phyloP scores from a whole-genome alignment of 1,140 invertebrate species.

The Cherax quadricarinatus region DNA sequence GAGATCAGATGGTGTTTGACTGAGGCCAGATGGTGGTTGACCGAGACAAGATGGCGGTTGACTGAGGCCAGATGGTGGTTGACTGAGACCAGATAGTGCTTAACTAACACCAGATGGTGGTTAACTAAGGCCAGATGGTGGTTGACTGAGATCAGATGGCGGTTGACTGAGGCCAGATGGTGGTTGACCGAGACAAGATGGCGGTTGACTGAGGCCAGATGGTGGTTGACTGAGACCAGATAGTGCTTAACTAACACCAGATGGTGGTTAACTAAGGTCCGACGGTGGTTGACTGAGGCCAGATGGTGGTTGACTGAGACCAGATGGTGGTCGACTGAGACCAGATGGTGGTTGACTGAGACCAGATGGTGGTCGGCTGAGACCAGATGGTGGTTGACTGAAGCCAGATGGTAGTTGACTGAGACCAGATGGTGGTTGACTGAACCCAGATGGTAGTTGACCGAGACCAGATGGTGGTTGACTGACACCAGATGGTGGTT shows the following conservation, averaged over 20 bases:
- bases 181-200: too few relatives aligned
- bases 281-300: background rate
- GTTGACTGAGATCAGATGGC: background rate
- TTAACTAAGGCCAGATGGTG: background rate
- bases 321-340: background rate
- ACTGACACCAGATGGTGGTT: conserved; percentile 2
- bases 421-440: too few relatives aligned
- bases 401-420: conserved; percentile 20
- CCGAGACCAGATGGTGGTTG: background rate
- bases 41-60: background rate
- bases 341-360: background rate
- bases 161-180: too few relatives aligned
- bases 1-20: background rate
- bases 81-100: background rate
- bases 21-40: background rate
- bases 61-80: conserved; percentile 15
- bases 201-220: too few relatives aligned
- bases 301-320: background rate
- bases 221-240: too few relatives aligned
- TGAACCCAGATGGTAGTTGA: conserved; percentile 3
- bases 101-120: background rate
- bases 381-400: background rate
- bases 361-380: too few relatives aligned
- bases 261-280: background rate
- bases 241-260: too few relatives aligned